Base-by-base conservation (phyloP, 1,140 invertebrate genomes). In the Sesamia nonagrioides region DNA sequence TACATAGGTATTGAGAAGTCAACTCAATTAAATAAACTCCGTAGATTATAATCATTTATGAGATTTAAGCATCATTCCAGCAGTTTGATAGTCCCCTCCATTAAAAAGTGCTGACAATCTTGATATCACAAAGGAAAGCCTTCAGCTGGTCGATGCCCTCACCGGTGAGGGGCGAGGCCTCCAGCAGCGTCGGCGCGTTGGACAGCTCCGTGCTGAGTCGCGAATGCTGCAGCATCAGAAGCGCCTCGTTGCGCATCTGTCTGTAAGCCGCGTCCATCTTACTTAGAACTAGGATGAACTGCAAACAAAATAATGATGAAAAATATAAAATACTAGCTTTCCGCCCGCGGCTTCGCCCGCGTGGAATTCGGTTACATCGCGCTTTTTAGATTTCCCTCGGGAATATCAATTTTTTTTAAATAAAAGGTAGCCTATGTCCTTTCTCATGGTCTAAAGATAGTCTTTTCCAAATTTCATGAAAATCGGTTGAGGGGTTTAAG, bases 181-280 rank as follows among this genome's bases (percentile, higher is more conserved):
- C 97, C 7, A 97, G 91, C 11, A 98, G 95, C 1, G 92, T 96
- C 2, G 97, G 96, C 17, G 96, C 95, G 83, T 97, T 97, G n/a
- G 68, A 78, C 1, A 97, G 95, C 92, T 97, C 96, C 74, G 95
- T 95, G 83, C 96, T 95, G 13, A 97, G 91, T 56, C 96, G 95
- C 27, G 95, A 95, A 85, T 96, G 95, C 89, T 98, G 97, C 73
- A 98, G 92, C 96, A 98, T 98, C 3, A 98, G 92, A 37, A 98
- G 88, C 1, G 97, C 97, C 89, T 98, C 97, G 85, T 98, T 98
- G 35, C 97, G 94, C 97, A 98, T 97, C 89, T 98, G 97, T 21
- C 97, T 95, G 90, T 97, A 98, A 11, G 97, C 97, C 1, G 97
- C 96, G 85, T 98, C 97, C 97, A 97, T 97, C 95, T 98, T 98